Percentiles rank a stretch among this genome's conserved stretches.
Conservation (phyloP, 2,113 vertebrate genomes). For the Engraulis encrasicolus region DNA sequence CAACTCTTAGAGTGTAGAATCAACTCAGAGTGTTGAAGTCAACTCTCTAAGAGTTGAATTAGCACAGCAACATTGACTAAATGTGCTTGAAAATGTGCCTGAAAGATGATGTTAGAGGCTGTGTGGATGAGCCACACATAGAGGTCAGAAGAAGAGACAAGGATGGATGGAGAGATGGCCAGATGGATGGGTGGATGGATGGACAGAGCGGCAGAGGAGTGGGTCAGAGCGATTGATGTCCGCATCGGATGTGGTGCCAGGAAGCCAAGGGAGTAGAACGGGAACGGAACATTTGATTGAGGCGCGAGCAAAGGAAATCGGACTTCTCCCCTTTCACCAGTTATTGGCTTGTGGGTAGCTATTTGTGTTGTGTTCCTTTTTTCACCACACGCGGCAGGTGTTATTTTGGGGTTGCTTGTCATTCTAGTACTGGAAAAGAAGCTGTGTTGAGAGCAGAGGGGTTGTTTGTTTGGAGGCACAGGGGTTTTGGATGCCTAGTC, state of each 20-base stretch:
- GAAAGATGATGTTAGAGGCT: not conserved
- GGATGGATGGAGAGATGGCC: not conserved
- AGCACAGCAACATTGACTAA: too few relatives aligned
- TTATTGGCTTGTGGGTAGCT: constrained; percentile 9
- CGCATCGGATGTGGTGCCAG: not conserved
- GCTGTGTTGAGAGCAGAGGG: too few relatives aligned
- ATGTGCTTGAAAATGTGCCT: not conserved
- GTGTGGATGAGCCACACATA: not conserved
- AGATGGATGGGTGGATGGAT: not conserved
- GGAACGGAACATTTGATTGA: not conserved
- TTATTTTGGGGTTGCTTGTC: not conserved
- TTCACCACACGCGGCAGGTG: not conserved
- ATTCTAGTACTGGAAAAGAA: not conserved
- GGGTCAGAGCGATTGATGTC: not conserved
- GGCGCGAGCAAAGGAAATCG: not conserved
- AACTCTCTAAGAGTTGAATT: too few relatives aligned
- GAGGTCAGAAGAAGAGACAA: not conserved
- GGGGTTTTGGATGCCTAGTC: not conserved
- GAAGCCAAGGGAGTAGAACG: not conserved
- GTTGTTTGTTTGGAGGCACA: not conserved
- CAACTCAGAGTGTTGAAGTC: too few relatives aligned
- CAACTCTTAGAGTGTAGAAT: too few relatives aligned
- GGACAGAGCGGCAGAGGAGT: not conserved
- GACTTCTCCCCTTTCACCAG: not conserved
- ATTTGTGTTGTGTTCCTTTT: not conserved